phyloP scores from a whole-genome alignment of 2,888 invertebrate genomes.

The Leptinotarsa juncta region DNA sequence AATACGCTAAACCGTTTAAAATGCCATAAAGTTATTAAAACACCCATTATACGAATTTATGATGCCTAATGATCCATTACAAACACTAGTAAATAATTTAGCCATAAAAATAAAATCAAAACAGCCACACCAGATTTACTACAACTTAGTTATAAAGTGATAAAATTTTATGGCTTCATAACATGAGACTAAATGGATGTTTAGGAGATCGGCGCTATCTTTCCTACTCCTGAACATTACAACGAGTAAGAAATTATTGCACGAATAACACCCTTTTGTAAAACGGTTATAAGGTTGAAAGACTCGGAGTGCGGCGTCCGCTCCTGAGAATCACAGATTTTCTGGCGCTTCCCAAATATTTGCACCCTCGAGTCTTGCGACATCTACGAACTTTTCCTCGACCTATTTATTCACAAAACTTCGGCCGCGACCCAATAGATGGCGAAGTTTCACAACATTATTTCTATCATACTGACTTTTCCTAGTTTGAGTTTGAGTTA shows the following conservation, averaged over 20 bases:
- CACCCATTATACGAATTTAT: slow-evolving; percentile 41
- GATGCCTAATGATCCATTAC: slow-evolving; percentile 43
- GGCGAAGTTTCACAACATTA: background rate
- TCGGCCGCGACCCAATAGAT: background rate
- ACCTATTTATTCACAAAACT: background rate
- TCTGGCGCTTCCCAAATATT: slow-evolving; percentile 23
- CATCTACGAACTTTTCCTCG: background rate
- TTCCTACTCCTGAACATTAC: slow-evolving; percentile 25
- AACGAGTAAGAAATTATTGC: background rate
- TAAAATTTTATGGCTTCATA: slow-evolving; percentile 51
- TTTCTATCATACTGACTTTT: background rate
- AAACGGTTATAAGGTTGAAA: background rate
- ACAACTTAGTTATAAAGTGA: slow-evolving; percentile 49
- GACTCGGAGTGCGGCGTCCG: background rate
- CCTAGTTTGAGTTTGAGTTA: background rate
- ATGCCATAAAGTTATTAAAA: slow-evolving; percentile 49
- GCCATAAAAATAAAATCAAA: slow-evolving; percentile 47
- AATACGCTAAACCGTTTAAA: slow-evolving; percentile 47
- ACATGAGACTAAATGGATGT: slow-evolving; percentile 48
- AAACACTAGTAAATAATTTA: slow-evolving; percentile 44
- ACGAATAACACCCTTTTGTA: slow-evolving; percentile 1
- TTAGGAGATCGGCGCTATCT: slow-evolving; percentile 38
- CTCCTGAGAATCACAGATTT: background rate
- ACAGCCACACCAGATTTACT: slow-evolving; percentile 45
- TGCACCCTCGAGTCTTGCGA: slow-evolving; percentile 37